Evolutionary conservation across 2,113 vertebrate species (phyloP), one percentile per base, ranked within the genome.

Genomic region (Indicator indicator): DNA sequence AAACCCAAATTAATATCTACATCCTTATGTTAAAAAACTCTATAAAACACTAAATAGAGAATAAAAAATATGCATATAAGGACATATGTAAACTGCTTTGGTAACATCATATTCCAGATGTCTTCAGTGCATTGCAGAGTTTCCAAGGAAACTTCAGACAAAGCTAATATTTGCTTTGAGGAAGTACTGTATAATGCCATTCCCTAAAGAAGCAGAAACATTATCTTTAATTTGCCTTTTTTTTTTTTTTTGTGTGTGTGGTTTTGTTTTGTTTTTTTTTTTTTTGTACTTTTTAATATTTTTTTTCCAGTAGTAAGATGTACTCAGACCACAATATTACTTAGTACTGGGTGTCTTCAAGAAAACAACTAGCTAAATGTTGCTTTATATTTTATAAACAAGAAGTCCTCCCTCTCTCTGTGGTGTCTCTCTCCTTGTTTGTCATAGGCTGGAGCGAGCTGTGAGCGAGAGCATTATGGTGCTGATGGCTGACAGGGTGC

Each of bases 61-160:
- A 99, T 99, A 99, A 99, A 99, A 99, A 99, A 99, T 98, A 99
- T 99, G 99, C 99, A 99, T 99, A 99, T 98, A 99, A 98, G 98
- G 98, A 98, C 97, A 98, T 98, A 98, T 99, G 98, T 99, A 99
- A 99, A 99, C 99, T 99, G 99, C 99, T 99, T 99, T 99, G 99
- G 99, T 99, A 99, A 99, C 98, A 99, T 99, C 98, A 30, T 98
- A 98, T 99, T 98, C 98, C 98, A 98, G 98, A 99, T 98, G 98
- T 98, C 98, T 98, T 98, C 98, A 97, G 98, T 98, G 98, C 98
- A 98, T 97, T 97, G 98, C 97, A 96, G 97, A 97, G 97, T 98
- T 98, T 97, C 97, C 97, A 95, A 97, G 94, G 98, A 97, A 95
- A 97, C 98, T 97, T 97, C 97, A 97, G 97, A 97, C 97, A 97